Percentiles rank a stretch among this genome's conserved stretches.
Evolutionary conservation across 2,888 invertebrate species (phyloP).

Genomic region (Itoplectis maculator): DNA sequence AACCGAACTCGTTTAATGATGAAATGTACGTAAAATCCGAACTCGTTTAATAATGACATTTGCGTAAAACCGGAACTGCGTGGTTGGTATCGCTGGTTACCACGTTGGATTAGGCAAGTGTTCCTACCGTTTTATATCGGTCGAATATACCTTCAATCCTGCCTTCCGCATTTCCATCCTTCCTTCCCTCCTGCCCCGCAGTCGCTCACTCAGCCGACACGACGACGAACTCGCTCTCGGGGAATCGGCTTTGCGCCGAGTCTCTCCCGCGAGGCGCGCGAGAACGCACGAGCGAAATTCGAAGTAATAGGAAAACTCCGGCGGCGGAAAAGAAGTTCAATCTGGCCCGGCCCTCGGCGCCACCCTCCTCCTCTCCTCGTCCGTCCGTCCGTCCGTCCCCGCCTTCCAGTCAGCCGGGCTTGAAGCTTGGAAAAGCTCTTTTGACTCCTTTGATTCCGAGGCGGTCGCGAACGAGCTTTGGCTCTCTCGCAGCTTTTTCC

Average conservation of each 20-base stretch:
- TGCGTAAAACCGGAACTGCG: no score
- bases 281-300: constrained; percentile 76
- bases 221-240: constrained; percentile 30
- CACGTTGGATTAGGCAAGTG: no score
- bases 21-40: no score
- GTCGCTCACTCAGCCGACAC: constrained; percentile 40
- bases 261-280: constrained; percentile 55
- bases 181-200: constrained; percentile 21
- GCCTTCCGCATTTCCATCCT: neutral
- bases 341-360: constrained; percentile 72
- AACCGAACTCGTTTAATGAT: no score
- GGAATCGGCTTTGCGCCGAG: constrained; percentile 67
- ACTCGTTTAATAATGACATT: no score
- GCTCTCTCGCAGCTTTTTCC: constrained; percentile 59
- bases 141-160: constrained; percentile 21
- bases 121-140: neutral
- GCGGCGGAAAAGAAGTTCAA: constrained; percentile 82
- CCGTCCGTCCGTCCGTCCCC: no score
- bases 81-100: no score
- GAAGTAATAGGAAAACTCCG: constrained; percentile 83
- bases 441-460: constrained; percentile 82
- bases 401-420: constrained; percentile 65
- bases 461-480: constrained; percentile 64
- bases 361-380: constrained; percentile 8
- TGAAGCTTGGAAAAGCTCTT: constrained; percentile 80